Base-by-base conservation (phyloP, 2,113 vertebrate genomes). In the Perccottus glenii region DNA sequence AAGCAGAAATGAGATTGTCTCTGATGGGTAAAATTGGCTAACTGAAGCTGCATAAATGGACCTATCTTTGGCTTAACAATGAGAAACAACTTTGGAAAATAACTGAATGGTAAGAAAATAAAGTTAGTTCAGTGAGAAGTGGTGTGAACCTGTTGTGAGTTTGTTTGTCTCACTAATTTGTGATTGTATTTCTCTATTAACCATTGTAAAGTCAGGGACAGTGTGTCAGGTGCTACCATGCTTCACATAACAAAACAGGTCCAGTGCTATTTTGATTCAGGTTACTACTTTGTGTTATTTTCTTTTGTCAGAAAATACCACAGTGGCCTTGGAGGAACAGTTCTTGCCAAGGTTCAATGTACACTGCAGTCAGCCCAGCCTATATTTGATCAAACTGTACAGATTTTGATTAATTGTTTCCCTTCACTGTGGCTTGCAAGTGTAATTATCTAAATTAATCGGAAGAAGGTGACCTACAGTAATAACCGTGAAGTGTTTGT, bases 1-100 rank as follows among this genome's bases (percentile, higher is more conserved):
- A 72, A 68, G 48, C 49, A 35, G 69, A 61, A 81, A 70, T 72
- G 70, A 59, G 81, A 83, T 76, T 75, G 62, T 72, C 47, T 74
- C 15, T 49, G 42, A 74, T 57, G 49, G 47, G 66, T 69, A 59
- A 75, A 72, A 63, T 45, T 27, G 74, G 32, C 55, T 1, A 11
- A 10, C 11, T 60, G 48, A 76, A 72, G 60, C 57, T 67, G 64
- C 50, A 52, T 59, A 64, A 47, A 50, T 51, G 1, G n/a, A 70
- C 43, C 38, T 64, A 68, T 75, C 53, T 57, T 53, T 42, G 55
- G 40, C 10, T 33, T 19, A 35, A 73, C 66, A 12, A 38, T 33
- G 49, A 59, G 35, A 42, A 27, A 45, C 35, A 51, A 50, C 38
- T 38, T 15, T 36, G 33, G 35, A 55, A 12, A 14, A 36, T 14